Evolutionary conservation across 2,113 vertebrate genomes (phyloP), one percentile per base, ranked within the genome.

Genomic region (Columbina picui): DNA sequence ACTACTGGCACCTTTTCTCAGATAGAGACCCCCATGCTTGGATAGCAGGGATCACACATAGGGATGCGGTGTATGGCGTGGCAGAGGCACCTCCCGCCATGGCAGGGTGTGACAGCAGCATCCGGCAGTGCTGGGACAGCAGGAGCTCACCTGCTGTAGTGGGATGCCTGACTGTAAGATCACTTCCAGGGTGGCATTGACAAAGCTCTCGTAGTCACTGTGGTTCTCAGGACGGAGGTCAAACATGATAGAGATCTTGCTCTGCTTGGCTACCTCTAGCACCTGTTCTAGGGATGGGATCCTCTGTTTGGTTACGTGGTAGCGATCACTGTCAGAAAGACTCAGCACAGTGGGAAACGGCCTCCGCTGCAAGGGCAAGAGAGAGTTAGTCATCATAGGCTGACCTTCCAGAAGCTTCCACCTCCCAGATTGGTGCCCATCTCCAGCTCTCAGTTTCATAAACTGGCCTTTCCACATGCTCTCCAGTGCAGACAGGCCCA

Each of bases 221-320:
- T 97, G 98, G 38, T 78, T 91, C 69, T 97, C 97, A 3, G 98
- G 98, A 69, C 97, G 97, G 6, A 99, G 91, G 93, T 99, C 99
- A 45, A 99, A 99, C 47, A 99, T 98, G 85, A 99, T 78, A 15
- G 98, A 98, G 67, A 98, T 96, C 67, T 98, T 99, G 93, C 96
- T 96, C 38, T 93, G 17, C 84, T 97, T 97, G 10, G 98, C 98
- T 87, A 97, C 97, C 5, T 91, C 3, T 21, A 99, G 94, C 0
- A 98, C 94, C 8, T 99, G 39, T 34, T 7, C 36, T 61, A 99
- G 91, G 12, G 98, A 91, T 0, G 98, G 98, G 63, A 99, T 95
- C 22, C 9, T 97, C 97, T 99, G 98, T 20, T 77, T 70, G 38
- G 67, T 16, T 9, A 96, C 98, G 29, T 89, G 78, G 34, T 74